A percentile compares a stretch with the other conserved stretches of the same genome.
These are phyloP conservation scores for Columba janthina DNA, from an alignment of 2,113 vertebrate species.

Conservation along the genomic window DNA sequence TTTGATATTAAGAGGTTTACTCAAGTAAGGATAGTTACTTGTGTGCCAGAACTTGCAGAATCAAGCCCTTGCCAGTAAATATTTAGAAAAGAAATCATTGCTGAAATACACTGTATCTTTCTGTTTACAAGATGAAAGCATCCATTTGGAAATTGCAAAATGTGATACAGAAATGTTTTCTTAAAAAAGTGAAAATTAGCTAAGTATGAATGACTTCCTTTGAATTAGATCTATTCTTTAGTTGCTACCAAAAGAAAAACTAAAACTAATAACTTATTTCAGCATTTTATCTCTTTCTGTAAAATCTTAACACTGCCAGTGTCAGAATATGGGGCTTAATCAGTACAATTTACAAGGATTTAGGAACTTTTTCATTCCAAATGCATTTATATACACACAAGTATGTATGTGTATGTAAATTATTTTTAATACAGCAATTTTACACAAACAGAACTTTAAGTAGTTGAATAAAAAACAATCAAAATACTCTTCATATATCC, in stretches of 20 bases:
- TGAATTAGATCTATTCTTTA: conserved; percentile 44
- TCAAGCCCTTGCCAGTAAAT: not conserved
- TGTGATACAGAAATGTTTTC: not conserved
- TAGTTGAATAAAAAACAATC: conserved; percentile 69
- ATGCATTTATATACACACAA: conserved; percentile 65
- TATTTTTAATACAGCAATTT: conserved; percentile 70
- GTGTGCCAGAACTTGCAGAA: not conserved
- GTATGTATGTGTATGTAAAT: conserved; percentile 61
- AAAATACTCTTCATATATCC: conserved; percentile 68
- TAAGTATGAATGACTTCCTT: conserved; percentile 26
- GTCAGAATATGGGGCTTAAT: conserved; percentile 58
- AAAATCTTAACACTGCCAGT: conserved; percentile 60
- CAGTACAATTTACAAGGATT: conserved; percentile 61
- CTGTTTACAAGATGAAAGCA: not conserved
- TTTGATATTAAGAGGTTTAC: not conserved
- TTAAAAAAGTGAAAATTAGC: not conserved
- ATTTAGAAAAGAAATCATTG: not conserved
- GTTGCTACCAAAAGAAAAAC: conserved; percentile 3
- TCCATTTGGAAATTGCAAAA: not conserved
- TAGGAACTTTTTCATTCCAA: conserved; percentile 65
- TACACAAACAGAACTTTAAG: conserved; percentile 67
- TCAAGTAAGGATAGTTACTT: not conserved
- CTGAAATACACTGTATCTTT: not conserved
- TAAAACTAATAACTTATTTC: conserved; percentile 27
- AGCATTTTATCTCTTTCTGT: conserved; percentile 49